Conservation (phyloP, 1,140 invertebrate species). For the Halictus rubicundus region DNA sequence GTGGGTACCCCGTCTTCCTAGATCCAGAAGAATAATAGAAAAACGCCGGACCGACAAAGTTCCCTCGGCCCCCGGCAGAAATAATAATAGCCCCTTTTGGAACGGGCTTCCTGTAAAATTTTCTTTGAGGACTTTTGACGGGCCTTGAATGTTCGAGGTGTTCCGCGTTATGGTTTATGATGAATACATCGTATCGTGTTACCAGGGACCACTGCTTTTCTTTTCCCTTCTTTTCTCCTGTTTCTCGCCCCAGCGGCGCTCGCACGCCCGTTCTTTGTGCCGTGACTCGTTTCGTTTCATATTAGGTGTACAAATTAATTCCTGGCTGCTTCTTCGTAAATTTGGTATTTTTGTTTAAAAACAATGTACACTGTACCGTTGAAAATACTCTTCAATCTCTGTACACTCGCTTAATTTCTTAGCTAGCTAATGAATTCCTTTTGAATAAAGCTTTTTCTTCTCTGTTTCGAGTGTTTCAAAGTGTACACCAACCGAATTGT, state of each 20-base stretch:
- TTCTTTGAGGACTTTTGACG: constrained; percentile 77
- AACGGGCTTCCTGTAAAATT: constrained; percentile 72
- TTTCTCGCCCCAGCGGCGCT: constrained; percentile 21
- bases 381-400: no score
- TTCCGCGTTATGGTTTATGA: constrained; percentile 78
- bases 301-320: no score
- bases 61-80: constrained; percentile 56
- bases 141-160: constrained; percentile 72
- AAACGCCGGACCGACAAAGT: not conserved
- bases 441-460: no score
- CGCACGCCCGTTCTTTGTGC: constrained; percentile 28
- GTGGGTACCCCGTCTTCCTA: constrained; percentile 63
- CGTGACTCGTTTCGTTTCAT: constrained; percentile 25
- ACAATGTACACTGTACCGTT: no score
- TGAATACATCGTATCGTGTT: constrained; percentile 79
- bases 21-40: constrained; percentile 64
- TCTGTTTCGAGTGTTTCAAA: no score
- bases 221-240: constrained; percentile 17
- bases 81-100: constrained; percentile 70
- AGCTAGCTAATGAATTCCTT: no score
- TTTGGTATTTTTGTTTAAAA: no score
- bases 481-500: no score
- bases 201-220: constrained; percentile 62
- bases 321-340: no score
- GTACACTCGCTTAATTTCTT: no score